Evolutionary conservation across 2,888 invertebrate genomes (phyloP).

Genomic region (Drosophila recens): DNA sequence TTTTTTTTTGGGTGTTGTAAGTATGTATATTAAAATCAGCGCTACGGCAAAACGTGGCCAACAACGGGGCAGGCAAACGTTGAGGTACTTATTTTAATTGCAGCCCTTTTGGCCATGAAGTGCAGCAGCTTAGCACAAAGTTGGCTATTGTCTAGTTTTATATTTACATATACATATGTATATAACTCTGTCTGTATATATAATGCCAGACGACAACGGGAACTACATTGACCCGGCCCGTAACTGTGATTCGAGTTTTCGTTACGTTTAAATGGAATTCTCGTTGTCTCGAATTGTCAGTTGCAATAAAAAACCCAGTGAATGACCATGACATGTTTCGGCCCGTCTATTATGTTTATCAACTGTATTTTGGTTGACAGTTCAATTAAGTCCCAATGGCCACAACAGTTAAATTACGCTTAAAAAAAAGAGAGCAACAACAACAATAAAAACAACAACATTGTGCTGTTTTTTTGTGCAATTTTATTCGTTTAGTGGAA

Average conservation of each 20-base stretch:
- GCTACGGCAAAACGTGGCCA: constrained; percentile 12
- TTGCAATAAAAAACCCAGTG: constrained; percentile 33
- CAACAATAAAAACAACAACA: constrained; percentile 23
- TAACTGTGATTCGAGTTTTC: neutral
- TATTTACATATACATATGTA: neutral
- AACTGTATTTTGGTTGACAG: constrained; percentile 62
- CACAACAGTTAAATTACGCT: constrained; percentile 78
- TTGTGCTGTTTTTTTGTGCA: constrained; percentile 30
- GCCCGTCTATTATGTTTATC: constrained; percentile 62
- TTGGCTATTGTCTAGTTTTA: constrained; percentile 40
- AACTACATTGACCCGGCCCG: constrained; percentile 15
- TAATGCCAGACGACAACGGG: neutral
- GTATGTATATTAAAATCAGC: constrained; percentile 27
- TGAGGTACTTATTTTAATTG: constrained; percentile 77
- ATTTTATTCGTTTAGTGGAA: constrained; percentile 48
- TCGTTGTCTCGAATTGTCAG: constrained; percentile 5
- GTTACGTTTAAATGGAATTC: constrained; percentile 27
- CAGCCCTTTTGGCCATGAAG: constrained; percentile 75
- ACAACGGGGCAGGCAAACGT: constrained; percentile 57
- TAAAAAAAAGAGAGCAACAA: constrained; percentile 60
- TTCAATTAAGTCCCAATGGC: constrained; percentile 78
- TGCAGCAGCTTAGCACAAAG: constrained; percentile 73
- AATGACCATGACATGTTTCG: constrained; percentile 28
- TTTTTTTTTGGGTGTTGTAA: constrained; percentile 15
- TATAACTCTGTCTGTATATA: neutral